Evolutionary conservation across 1,140 invertebrate species (phyloP), one percentile per base, ranked within the genome.

Genomic region (Lepidostoma basale): DNA sequence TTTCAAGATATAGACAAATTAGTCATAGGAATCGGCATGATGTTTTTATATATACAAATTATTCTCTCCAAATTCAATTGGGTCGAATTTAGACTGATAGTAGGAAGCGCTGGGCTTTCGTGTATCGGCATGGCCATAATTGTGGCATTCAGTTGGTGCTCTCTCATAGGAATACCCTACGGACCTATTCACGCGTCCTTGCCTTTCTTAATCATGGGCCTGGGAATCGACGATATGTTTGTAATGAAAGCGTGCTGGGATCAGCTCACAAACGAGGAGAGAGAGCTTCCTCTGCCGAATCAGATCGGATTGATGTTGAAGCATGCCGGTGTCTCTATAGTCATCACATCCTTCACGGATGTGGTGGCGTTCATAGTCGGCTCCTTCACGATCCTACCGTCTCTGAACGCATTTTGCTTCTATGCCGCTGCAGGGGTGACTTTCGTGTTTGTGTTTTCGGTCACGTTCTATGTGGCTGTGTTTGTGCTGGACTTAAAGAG

Each of bases 161-260:
- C 91, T 9, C 74, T 89, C 1, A 78, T 92, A 69, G 88, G 89
- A 22, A 81, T 94, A 10, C 86, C 89, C 3, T 94, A 92, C 79
- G 91, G 92, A 1, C 92, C 92, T 2, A 90, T 95, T 10, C 92
- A 94, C 77, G 88, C 88, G 22, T 90, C 92, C 25, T 80, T 95
- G 72, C 92, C 92, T 5, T 93, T 94, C 81, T 81, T 95, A 40
- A 75, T 95, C 23, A 87, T 94, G 83, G 92, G 92, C 74, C 84
- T 92, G 69, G 91, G 91, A 42, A 86, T 93, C 60, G 90, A 94
- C 76, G 89, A 94, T 80, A 91, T 92, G 84, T 90, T 93, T 83
- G 86, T 94, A 3, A 90, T 93, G 82, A 86, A 91, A 84, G 88
- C 90, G 66, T 88, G 87, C 76, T 90, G 88, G 88, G 84, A 88